These are phyloP conservation scores for Macrosteles quadrilineatus DNA, from an alignment of 1,140 invertebrate species.

Conservation along the genomic window DNA sequence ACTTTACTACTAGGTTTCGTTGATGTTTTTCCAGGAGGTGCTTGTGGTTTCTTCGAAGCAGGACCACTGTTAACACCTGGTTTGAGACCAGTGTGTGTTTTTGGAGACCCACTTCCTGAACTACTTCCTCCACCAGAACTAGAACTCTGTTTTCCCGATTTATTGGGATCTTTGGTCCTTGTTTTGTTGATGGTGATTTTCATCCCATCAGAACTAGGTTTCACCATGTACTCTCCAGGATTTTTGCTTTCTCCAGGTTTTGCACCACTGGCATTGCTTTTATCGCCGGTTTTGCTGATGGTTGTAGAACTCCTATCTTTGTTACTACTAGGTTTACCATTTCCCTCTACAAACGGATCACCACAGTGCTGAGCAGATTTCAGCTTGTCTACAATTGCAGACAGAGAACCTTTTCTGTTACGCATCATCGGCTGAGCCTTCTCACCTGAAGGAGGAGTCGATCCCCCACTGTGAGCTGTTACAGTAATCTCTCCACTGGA, in stretches of 20 bases:
- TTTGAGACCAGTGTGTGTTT: slow-evolving; percentile 80
- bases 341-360: slow-evolving; percentile 41
- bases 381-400: slow-evolving; percentile 84
- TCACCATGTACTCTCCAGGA: slow-evolving; percentile 80
- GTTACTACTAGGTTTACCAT: slow-evolving; percentile 42
- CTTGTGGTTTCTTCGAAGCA: slow-evolving; percentile 67
- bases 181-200: slow-evolving; percentile 90
- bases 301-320: slow-evolving; percentile 41
- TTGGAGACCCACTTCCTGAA: slow-evolving; percentile 61
- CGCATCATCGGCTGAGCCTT: slow-evolving; percentile 52
- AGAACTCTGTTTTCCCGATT: slow-evolving; percentile 46
- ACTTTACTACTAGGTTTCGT: slow-evolving; percentile 21
- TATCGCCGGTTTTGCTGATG: slow-evolving; percentile 54
- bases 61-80: slow-evolving; percentile 79
- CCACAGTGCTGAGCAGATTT: slow-evolving; percentile 68
- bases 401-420: slow-evolving; percentile 75
- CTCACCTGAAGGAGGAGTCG: slow-evolving; percentile 27
- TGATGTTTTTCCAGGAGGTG: background rate
- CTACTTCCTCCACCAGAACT: slow-evolving; percentile 38
- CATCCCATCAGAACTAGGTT: slow-evolving; percentile 80
- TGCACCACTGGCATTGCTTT: slow-evolving; percentile 55
- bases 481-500: slow-evolving; percentile 42
- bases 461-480: slow-evolving; percentile 29
- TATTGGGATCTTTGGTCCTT: slow-evolving; percentile 59
- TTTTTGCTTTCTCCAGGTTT: slow-evolving; percentile 66